Conservation (phyloP, 2,797 vertebrate species). For the Acrocephalus scirpaceus region DNA sequence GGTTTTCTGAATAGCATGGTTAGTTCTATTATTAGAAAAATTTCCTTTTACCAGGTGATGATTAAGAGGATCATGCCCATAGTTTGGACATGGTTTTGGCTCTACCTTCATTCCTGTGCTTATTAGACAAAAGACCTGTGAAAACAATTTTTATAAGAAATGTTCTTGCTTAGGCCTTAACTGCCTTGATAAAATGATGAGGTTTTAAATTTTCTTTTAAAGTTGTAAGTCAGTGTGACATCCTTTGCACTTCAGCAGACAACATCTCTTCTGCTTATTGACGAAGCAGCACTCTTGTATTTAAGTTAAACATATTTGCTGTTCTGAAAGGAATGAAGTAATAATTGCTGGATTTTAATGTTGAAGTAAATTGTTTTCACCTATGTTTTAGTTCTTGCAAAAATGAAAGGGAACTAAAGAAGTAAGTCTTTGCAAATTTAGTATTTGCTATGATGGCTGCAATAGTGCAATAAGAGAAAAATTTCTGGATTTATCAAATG, state of each 20-base stretch:
- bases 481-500: neutral
- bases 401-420: neutral
- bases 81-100: neutral
- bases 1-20: neutral
- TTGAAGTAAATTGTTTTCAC: neutral
- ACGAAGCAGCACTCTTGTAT: neutral
- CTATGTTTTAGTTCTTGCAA: neutral
- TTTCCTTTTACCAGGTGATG: neutral
- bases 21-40: neutral
- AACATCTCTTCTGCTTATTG: neutral
- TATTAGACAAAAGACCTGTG: neutral
- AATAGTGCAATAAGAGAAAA: neutral
- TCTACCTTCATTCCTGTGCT: neutral
- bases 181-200: neutral
- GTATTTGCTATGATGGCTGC: neutral
- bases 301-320: neutral
- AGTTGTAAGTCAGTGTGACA: neutral
- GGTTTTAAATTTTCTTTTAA: neutral
- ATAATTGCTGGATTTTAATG: neutral
- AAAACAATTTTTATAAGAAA: neutral
- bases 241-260: neutral
- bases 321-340: neutral
- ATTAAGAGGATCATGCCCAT: accelerated
- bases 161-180: neutral
- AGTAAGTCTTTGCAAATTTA: neutral